Base-by-base conservation (phyloP, 1,140 invertebrate genomes). In the Mercenaria mercenaria region DNA sequence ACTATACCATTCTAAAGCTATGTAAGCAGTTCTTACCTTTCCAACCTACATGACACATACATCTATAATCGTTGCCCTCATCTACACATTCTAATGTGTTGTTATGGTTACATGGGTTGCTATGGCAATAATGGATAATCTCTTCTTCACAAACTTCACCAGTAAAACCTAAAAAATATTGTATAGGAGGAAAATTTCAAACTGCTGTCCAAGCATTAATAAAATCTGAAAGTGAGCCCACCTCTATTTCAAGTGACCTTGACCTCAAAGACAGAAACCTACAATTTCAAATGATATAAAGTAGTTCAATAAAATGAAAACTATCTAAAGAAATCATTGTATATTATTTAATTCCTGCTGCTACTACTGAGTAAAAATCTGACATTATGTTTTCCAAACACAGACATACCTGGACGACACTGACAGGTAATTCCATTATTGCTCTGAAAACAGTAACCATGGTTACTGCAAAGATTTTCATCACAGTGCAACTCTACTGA, bases 361-460 rank as follows among this genome's bases (percentile, higher is more conserved):
- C n/a, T n/a, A n/a, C n/a, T n/a, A n/a, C n/a, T n/a, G n/a, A n/a
- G n/a, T n/a, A n/a, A n/a, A n/a, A n/a, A n/a, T n/a, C n/a, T n/a
- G n/a, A n/a, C n/a, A n/a, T n/a, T n/a, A n/a, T n/a, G n/a, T n/a
- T n/a, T n/a, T n/a, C n/a, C n/a, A n/a, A n/a, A n/a, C n/a, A n/a
- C n/a, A n/a, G n/a, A 80, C 41, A 15, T 69, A 83, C 81, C 81
- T 69, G 29, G 26, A 23, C 47, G 13, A 29, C 81, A 83, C 13
- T 41, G 13, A 69, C 81, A 83, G 0, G n/a, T 34, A 29, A 59
- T 37, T 32, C 59, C 81, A 83, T 67, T 83, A 0, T n/a, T 15
- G 10, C 61, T 29, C 6, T 69, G 37, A n/a, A 83, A 32, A 69
- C 81, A 83, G 29, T 47, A 67, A 67, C 81, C 81, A 67, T 67